Conservation (phyloP, 2,113 vertebrate genomes). For the Hydropotes inermis region DNA sequence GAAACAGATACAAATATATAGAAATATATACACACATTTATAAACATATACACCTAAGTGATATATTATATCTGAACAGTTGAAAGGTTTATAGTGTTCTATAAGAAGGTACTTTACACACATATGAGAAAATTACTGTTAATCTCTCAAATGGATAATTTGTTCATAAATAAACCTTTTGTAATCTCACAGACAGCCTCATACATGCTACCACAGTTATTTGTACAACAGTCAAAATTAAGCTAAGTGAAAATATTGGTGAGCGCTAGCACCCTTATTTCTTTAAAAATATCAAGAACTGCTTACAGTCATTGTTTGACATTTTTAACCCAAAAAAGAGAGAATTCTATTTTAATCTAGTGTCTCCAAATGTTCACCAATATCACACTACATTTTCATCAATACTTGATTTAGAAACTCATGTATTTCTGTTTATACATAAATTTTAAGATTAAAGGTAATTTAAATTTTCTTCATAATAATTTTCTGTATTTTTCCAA, state of each 20-base stretch:
- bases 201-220: neutral
- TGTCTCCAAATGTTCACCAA: neutral
- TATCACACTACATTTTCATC: neutral
- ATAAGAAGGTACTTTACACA: slow-evolving; percentile 40
- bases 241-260: neutral
- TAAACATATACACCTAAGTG: slow-evolving; percentile 15
- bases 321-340: neutral
- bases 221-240: slow-evolving; percentile 12
- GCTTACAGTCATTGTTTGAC: neutral
- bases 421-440: neutral
- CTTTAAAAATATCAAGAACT: neutral
- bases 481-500: neutral
- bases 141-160: slow-evolving; percentile 29
- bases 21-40: slow-evolving; percentile 29
- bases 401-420: neutral
- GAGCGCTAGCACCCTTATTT: neutral
- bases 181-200: neutral
- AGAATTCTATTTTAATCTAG: neutral
- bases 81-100: slow-evolving; percentile 61
- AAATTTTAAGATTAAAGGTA: slow-evolving; percentile 14
- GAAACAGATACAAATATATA: slow-evolving; percentile 68
- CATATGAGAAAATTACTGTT: slow-evolving; percentile 26
- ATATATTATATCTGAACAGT: slow-evolving; percentile 31
- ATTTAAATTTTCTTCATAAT: slow-evolving; percentile 25
- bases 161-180: slow-evolving; percentile 13